phyloP scores from a whole-genome alignment of 2,797 vertebrate species.

The Acanthurus tractus region DNA sequence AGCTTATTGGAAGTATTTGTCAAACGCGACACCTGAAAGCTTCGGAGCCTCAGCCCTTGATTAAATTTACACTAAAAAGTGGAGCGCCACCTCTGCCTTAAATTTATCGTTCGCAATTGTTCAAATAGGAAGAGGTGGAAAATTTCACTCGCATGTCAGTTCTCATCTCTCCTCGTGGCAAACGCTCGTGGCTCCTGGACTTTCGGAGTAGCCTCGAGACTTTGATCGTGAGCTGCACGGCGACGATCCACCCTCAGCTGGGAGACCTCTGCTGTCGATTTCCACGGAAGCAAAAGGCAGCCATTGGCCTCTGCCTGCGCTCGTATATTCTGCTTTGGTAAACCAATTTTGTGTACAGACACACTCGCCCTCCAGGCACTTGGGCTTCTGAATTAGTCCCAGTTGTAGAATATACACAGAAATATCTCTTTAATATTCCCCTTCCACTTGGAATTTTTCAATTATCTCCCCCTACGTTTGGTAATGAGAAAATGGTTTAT shows the following conservation, averaged over 20 bases:
- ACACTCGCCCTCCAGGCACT: slow-evolving; percentile 80
- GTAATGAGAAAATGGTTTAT: slow-evolving; percentile 81
- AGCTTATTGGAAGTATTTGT: slow-evolving; percentile 76
- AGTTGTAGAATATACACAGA: slow-evolving; percentile 79
- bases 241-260: slow-evolving; percentile 61
- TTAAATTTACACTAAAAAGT: slow-evolving; percentile 69
- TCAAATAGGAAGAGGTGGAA: slow-evolving; percentile 40
- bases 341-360: slow-evolving; percentile 81
- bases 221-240: slow-evolving; percentile 55
- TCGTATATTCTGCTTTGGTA: slow-evolving; percentile 75
- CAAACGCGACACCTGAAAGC: slow-evolving; percentile 67
- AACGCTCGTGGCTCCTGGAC: slow-evolving; percentile 42
- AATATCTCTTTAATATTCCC: slow-evolving; percentile 82
- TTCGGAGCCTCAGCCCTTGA: slow-evolving; percentile 58
- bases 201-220: slow-evolving; percentile 50
- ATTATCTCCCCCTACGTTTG: slow-evolving; percentile 77
- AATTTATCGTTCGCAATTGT: slow-evolving; percentile 60
- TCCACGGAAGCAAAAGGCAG: slow-evolving; percentile 72
- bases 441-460: slow-evolving; percentile 79
- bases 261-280: slow-evolving; percentile 69
- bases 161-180: slow-evolving; percentile 51
- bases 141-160: slow-evolving; percentile 40
- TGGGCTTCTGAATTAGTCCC: slow-evolving; percentile 82
- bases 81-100: slow-evolving; percentile 51
- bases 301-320: slow-evolving; percentile 63